Percentiles rank a stretch among this genome's conserved stretches.
Conservation (phyloP, 1,140 invertebrate species). For the Metopolophium dirhodum region DNA sequence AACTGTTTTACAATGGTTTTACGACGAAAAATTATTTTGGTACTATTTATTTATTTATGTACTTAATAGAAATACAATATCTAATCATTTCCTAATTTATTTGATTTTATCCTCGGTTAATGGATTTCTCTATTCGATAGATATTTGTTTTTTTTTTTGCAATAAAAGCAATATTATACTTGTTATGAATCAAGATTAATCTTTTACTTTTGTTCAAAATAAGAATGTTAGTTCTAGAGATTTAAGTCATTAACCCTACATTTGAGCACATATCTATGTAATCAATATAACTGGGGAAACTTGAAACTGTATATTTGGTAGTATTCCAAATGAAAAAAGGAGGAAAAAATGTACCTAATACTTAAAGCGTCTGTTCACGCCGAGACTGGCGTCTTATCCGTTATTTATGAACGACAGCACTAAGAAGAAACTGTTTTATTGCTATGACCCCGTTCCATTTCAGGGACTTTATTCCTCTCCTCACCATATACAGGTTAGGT, state of each 20-base stretch:
- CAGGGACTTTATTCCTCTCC: constrained; percentile 28
- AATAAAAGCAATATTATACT: neutral
- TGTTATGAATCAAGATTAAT: neutral
- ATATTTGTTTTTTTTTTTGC: neutral
- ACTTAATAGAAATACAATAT: neutral
- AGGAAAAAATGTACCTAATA: constrained; percentile 40
- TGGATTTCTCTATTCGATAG: neutral
- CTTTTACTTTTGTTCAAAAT: neutral
- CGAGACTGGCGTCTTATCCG: constrained; percentile 55
- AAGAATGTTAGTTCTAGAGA: neutral
- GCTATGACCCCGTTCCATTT: constrained; percentile 45
- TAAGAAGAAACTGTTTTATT: constrained; percentile 56
- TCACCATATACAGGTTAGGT: neutral
- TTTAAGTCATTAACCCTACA: neutral
- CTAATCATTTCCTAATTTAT: neutral
- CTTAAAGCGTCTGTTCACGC: constrained; percentile 37
- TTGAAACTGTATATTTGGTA: constrained; percentile 37
- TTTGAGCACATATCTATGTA: constrained; percentile 1
- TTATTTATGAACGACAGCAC: constrained; percentile 54
- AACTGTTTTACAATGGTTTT: neutral
- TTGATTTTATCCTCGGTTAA: neutral
- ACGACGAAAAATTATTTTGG: neutral
- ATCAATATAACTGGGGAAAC: neutral
- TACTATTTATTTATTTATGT: neutral
- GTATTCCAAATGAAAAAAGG: constrained; percentile 48